Evolutionary conservation across 2,797 vertebrate species (phyloP).

Genomic region (Merluccius polli): DNA sequence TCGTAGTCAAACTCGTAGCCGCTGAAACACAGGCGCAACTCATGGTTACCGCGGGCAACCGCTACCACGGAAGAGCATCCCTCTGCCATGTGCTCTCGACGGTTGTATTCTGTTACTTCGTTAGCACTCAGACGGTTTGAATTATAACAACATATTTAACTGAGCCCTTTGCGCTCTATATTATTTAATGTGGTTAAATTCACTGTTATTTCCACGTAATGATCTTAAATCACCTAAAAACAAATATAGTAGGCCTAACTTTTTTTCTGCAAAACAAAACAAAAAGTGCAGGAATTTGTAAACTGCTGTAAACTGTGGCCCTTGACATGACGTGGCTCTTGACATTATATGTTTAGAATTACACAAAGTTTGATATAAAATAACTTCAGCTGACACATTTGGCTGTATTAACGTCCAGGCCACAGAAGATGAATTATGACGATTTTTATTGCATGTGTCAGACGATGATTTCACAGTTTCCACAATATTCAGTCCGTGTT

Average conservation of each 20-base stretch:
- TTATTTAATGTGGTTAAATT: neutral
- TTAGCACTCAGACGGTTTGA: neutral
- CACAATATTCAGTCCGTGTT: neutral
- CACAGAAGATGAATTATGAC: neutral
- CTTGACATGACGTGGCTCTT: neutral
- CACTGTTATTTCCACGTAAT: neutral
- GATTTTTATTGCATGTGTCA: neutral
- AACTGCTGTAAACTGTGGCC: neutral
- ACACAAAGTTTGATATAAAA: neutral
- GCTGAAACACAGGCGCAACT: conserved; percentile 62
- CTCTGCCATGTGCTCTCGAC: neutral
- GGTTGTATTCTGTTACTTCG: neutral
- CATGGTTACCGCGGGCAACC: conserved; percentile 9
- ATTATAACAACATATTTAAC: neutral
- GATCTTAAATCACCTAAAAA: neutral
- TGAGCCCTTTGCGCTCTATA: neutral
- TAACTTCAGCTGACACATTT: too few species aligned
- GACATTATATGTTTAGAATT: neutral
- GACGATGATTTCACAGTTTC: neutral
- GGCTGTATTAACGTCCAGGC: neutral
- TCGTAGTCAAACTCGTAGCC: conserved; percentile 89
- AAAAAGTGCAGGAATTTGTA: neutral
- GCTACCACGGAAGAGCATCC: neutral
- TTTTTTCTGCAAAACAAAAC: neutral
- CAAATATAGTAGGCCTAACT: neutral